phyloP scores from a whole-genome alignment of 2,888 invertebrate genomes.

The Apeira syringaria region DNA sequence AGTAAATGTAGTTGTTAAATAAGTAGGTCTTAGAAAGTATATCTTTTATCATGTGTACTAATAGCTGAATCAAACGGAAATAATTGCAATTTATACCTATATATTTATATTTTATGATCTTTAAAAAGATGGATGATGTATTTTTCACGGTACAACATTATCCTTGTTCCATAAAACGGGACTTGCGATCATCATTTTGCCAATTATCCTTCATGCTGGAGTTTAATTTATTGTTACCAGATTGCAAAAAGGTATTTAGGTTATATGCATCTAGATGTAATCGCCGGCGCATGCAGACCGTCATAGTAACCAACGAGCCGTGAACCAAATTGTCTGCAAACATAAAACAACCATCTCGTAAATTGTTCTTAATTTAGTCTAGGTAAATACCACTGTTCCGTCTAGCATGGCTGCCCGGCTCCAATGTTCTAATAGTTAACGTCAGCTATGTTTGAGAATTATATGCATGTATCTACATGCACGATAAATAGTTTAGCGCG shows the following conservation, averaged over 20 bases:
- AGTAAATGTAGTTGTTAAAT: too few species aligned
- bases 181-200: too few species aligned
- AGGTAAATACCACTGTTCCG: constrained; percentile 48
- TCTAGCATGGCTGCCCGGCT: constrained; percentile 38
- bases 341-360: constrained; percentile 69
- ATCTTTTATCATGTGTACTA: too few species aligned
- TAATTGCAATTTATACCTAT: too few species aligned
- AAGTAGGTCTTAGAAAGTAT: too few species aligned
- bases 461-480: background rate
- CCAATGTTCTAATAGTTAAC: constrained; percentile 42
- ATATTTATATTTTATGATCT: too few species aligned
- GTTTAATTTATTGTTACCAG: constrained; percentile 21
- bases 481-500: constrained; percentile 30
- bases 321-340: constrained; percentile 72
- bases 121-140: too few species aligned
- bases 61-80: too few species aligned
- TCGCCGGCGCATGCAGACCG: constrained; percentile 47
- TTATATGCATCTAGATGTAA: constrained; percentile 40
- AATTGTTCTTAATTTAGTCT: constrained; percentile 73
- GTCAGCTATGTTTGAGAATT: constrained; percentile 39
- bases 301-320: constrained; percentile 57
- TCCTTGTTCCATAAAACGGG: too few species aligned
- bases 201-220: background rate
- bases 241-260: constrained; percentile 40
- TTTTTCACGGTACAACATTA: too few species aligned